Percentiles rank a stretch among this genome's conserved stretches.
Conservation (phyloP, 2,113 vertebrate genomes). For the Micromys minutus region DNA sequence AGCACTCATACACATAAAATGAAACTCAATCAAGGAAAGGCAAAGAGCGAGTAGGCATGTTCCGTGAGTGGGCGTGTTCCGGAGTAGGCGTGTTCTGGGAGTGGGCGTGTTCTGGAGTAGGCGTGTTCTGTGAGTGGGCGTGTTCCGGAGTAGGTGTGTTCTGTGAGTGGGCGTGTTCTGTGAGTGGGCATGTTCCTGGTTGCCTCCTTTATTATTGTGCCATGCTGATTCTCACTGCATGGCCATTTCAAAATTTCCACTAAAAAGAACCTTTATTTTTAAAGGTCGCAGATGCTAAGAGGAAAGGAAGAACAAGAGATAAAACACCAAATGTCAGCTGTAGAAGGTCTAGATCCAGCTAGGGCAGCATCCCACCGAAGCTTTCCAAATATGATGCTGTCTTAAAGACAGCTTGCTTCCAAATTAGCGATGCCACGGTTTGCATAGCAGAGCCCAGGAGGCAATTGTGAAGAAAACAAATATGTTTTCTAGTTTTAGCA, state of each 20-base stretch:
- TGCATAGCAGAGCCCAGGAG: not conserved
- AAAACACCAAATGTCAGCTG: constrained; percentile 13
- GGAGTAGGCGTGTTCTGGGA: no score
- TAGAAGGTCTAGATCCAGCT: not conserved
- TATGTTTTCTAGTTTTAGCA: constrained; percentile 18
- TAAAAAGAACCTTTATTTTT: constrained; percentile 54
- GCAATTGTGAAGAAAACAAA: not conserved
- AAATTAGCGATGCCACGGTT: not conserved
- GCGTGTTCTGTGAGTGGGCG: no score
- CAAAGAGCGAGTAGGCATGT: not conserved
- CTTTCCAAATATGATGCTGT: not conserved
- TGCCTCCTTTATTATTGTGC: not conserved
- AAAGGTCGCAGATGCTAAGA: constrained; percentile 5
- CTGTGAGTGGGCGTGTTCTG: no score
- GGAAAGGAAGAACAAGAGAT: constrained; percentile 6
- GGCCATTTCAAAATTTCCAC: constrained; percentile 35
- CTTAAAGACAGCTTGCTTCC: not conserved
- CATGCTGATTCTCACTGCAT: not conserved
- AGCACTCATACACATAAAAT: not conserved
- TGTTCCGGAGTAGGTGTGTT: no score
- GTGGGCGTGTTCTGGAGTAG: no score
- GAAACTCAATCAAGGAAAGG: not conserved
- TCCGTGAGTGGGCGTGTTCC: no score
- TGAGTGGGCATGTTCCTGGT: not conserved
- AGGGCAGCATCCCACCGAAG: not conserved